Evolutionary conservation across 2,797 vertebrate genomes (phyloP).

Genomic region (Pangasius sanitwongsei): DNA sequence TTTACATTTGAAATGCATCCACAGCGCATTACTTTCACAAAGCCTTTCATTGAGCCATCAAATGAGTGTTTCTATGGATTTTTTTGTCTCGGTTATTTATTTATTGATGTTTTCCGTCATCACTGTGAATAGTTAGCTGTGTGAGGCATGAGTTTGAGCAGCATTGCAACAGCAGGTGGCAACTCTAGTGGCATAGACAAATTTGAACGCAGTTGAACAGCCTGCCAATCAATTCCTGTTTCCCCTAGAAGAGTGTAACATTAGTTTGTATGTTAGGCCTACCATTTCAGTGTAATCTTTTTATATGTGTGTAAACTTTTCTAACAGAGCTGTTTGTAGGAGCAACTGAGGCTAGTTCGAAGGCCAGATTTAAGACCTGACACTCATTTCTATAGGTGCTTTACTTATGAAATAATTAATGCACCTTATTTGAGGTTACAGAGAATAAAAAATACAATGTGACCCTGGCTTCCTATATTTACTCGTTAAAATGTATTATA

Average conservation of each 20-base stretch:
- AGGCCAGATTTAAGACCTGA: conserved; percentile 7
- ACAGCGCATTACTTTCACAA: conserved; percentile 63
- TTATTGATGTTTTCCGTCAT: conserved; percentile 63
- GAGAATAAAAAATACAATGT: not conserved
- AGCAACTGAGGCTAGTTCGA: conserved; percentile 23
- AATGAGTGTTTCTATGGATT: conserved; percentile 64
- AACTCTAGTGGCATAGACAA: conserved; percentile 57
- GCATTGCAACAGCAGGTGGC: conserved; percentile 63
- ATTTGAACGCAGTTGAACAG: conserved; percentile 51
- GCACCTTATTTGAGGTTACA: not conserved
- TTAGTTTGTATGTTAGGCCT: conserved; percentile 50
- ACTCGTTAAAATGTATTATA: not conserved
- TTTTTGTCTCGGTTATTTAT: conserved; percentile 63
- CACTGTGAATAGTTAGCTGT: conserved; percentile 57
- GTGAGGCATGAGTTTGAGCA: conserved; percentile 60
- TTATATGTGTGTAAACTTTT: conserved; percentile 48
- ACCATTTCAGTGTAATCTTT: conserved; percentile 47
- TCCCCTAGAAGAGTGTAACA: conserved; percentile 33
- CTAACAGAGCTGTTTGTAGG: conserved; percentile 35
- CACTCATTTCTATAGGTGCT: not conserved
- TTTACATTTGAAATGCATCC: conserved; percentile 65
- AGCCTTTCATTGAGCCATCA: conserved; percentile 60
- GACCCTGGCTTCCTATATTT: not conserved
- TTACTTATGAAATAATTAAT: not conserved
- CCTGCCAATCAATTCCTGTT: conserved; percentile 56